Conservation (phyloP, 1,140 invertebrate species). For the Heliothis subflexa region DNA sequence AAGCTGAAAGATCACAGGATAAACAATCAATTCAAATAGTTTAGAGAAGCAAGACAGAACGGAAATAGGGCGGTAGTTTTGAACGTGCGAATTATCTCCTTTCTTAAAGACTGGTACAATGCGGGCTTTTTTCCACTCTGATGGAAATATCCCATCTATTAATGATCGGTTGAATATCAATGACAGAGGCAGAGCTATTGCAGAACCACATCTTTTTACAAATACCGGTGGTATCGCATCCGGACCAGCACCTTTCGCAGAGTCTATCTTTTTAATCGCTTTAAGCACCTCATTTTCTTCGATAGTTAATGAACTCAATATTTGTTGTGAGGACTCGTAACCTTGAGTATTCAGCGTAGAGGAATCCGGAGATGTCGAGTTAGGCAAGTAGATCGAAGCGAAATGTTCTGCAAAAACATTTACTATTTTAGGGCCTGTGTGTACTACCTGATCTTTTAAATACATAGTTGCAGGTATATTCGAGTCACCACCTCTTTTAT, state of each 20-base stretch:
- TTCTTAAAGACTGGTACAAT: conserved; percentile 40
- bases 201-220: neutral
- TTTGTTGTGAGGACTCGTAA: neutral
- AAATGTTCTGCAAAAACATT: conserved; percentile 21
- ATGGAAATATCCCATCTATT: conserved; percentile 20
- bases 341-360: neutral
- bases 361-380: neutral
- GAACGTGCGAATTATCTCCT: conserved; percentile 6
- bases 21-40: conserved; percentile 43
- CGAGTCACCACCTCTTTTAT: neutral
- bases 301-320: neutral
- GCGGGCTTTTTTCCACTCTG: conserved; percentile 47
- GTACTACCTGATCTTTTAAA: neutral
- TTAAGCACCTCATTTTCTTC: conserved; percentile 6
- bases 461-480: neutral
- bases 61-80: conserved; percentile 39
- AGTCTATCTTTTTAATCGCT: conserved; percentile 25
- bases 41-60: conserved; percentile 47
- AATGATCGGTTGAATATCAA: conserved; percentile 26
- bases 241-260: conserved; percentile 10
- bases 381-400: neutral
- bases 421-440: neutral
- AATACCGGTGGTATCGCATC: conserved; percentile 25
- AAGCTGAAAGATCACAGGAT: conserved; percentile 7
- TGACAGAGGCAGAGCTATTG: conserved; percentile 4